Evolutionary conservation across 2,888 invertebrate species (phyloP), one percentile per base, ranked within the genome.

Genomic region (Boloria selene): DNA sequence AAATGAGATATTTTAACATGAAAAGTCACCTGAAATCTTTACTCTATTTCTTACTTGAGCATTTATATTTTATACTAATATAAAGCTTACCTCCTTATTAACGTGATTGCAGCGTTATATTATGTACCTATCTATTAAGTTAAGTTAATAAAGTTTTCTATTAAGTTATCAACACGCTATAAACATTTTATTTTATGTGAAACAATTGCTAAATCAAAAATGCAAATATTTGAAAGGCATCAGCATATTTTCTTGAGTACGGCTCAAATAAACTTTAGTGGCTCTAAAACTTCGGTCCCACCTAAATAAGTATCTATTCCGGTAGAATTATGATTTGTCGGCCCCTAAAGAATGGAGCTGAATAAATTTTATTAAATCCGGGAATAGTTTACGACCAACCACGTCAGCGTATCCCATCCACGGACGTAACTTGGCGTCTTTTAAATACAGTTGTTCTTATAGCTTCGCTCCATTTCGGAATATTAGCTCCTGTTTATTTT

Each of bases 331-430:
- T 90, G 90, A 89, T 89, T 90, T 89, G 88, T 89, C 83, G 86
- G 85, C 82, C 87, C 81, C 87, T 79, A 79, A 86, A 88, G 87
- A 83, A 82, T 74, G 80, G 78, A 79, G 84, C 82, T 86, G 88
- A 89, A 90, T 90, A 88, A 88, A 90, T 90, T 90, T 89, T 89
- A 90, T 88, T 89, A 89, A 90, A 89, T 87, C 88, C 85, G 79
- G 81, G 84, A 85, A 79, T 83, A 85, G 85, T 90, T 90, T 90
- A 90, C 84, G 90, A 87, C 80, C 81, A 79, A 77, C 83, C 78
- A 79, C 84, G 85, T 90, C 88, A 89, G 88, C 77, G 79, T 55
- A 18, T 79, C 80, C 81, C 82, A 75, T 83, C 80, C 74, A 74
- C 77, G 78, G 65, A 65, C 62, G 63, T 70, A 70, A 70, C 64